Evolutionary conservation across 53 echinoderm and acorn worm species (phyloP), one percentile per base, ranked within the genome.

Genomic region (Echinometra lucunter): DNA sequence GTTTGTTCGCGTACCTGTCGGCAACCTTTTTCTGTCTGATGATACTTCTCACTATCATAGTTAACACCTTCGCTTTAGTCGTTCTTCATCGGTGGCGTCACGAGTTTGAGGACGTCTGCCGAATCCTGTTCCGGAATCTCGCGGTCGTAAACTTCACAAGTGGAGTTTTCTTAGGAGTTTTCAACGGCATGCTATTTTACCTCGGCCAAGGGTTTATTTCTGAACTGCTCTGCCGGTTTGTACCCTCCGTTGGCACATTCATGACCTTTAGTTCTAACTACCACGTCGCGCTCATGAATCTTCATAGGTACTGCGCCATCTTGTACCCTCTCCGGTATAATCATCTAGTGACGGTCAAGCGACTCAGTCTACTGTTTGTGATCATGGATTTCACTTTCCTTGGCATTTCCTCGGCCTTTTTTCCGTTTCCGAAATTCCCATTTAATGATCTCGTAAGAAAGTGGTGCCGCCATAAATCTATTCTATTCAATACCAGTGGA

Each of bases 81-180:
- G 49, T 85, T 6, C 85, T 85, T 6, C 85, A 85, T 85, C 85
- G 85, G 13, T 85, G 85, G 85, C 45, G 85, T 13, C 45, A 47
- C 85, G 85, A 85, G 19, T 85, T 85, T 19, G 85, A 85, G 1
- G 85, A 53, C n/a, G 28, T 85, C 6, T 28, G 85, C 49, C 85
- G 85, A 40, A 78, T 23, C 5, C 23, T 42, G 10, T 78, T 78
- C 42, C 21, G 23, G 12, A 85, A 16, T 47, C 45, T 85, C n/a
- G 45, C 85, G 47, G 30, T 49, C 49, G 13, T 85, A 13, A 53
- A 85, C 53, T 10, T 85, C 28, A 12, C 16, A 12, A 85, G 53
- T 49, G 85, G 85, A 0, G 49, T 85, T 1, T 47, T 10, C 0
- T 49, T 10, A 85, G 85, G 45, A 6, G 49, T 49, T 18, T 49